Evolutionary conservation across 2,113 vertebrate genomes (phyloP).

Genomic region (Ictalurus furcatus): DNA sequence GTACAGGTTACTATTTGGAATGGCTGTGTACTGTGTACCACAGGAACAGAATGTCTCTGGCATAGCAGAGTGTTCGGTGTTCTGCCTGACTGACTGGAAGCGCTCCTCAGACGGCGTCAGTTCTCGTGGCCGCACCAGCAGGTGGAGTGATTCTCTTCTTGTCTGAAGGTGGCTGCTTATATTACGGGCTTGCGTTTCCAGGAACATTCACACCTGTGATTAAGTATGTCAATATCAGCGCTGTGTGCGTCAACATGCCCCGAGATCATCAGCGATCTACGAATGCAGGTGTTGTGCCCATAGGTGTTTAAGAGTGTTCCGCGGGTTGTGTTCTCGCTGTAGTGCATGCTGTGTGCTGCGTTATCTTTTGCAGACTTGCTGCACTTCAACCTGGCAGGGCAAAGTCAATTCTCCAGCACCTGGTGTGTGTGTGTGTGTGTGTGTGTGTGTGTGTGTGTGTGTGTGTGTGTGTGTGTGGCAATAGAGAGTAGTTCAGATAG

Average conservation of each 20-base stretch:
- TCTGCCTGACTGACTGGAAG: conserved; percentile 21
- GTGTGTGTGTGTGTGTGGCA: conserved; percentile 28
- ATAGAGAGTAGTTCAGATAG: conserved; percentile 47
- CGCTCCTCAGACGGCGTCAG: neutral
- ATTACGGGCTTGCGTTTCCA: conserved; percentile 9
- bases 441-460: conserved; percentile 5
- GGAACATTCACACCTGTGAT: neutral
- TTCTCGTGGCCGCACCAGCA: conserved; percentile 64
- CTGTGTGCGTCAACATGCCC: conserved; percentile 27
- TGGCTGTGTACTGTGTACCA: conserved; percentile 67
- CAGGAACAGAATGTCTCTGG: conserved; percentile 88
- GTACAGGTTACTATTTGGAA: conserved; percentile 72
- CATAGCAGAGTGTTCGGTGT: conserved; percentile 51
- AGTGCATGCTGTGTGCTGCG: neutral
- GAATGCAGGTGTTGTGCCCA: conserved; percentile 10
- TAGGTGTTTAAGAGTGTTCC: conserved; percentile 56
- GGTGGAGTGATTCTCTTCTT: conserved; percentile 63
- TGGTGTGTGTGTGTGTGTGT: conserved; percentile 7
- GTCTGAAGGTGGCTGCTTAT: neutral
- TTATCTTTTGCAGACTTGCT: conserved; percentile 63
- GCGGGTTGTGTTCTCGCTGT: conserved; percentile 53
- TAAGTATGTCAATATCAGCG: neutral
- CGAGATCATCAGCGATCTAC: conserved; percentile 45
- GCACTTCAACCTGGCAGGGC: conserved; percentile 58
- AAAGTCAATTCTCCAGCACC: conserved; percentile 64